phyloP scores from a whole-genome alignment of 2,113 vertebrate species.

The Macaca mulatta region DNA sequence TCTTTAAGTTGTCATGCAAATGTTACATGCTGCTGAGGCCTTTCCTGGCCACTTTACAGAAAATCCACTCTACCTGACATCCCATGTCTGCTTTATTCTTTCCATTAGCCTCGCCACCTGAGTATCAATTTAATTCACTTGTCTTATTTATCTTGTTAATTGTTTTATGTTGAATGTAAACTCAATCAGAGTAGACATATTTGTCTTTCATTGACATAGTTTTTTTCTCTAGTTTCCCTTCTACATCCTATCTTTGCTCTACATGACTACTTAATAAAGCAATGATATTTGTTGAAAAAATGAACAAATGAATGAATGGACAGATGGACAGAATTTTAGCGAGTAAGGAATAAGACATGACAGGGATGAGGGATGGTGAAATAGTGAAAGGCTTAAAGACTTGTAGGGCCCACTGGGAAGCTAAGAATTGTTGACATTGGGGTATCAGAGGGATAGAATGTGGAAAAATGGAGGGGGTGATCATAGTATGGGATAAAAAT shows the following conservation, averaged over 20 bases:
- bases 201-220: background rate
- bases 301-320: background rate
- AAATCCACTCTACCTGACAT: background rate
- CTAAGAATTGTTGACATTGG: background rate
- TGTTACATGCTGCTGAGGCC: too few relatives aligned
- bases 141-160: background rate
- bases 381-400: background rate
- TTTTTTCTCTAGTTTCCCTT: background rate
- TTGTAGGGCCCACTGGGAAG: fast-evolving
- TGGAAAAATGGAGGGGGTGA: fast-evolving
- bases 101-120: background rate
- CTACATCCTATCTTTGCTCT: background rate
- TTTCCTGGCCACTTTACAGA: background rate
- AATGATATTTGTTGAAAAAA: background rate
- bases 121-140: background rate
- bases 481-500: background rate
- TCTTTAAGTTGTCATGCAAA: background rate
- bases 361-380: background rate
- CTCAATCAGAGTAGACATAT: background rate
- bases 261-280: background rate
- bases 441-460: background rate
- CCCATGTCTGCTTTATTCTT: background rate
- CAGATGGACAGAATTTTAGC: background rate
- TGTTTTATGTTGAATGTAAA: background rate
- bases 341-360: background rate